Conservation (phyloP, 2,113 vertebrate species). For the Todiramphus chloris region DNA sequence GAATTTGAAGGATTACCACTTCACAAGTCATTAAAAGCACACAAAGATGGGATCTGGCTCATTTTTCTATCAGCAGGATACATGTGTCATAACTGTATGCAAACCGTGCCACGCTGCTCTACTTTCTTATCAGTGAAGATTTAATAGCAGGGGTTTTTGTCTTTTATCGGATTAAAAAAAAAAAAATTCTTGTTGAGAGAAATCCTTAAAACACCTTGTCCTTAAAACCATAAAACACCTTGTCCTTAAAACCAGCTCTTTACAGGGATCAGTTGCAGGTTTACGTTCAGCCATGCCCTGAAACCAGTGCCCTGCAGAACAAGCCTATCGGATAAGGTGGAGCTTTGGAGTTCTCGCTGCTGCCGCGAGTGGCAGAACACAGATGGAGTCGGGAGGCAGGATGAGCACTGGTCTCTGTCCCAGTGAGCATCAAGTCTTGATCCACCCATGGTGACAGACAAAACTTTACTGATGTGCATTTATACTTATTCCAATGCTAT, state of each 20-base stretch:
- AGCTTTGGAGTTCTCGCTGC: neutral
- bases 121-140: neutral
- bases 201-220: neutral
- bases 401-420: neutral
- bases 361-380: neutral
- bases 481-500: neutral
- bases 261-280: neutral
- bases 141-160: neutral
- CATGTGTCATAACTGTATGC: neutral
- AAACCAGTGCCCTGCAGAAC: neutral
- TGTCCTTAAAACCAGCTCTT: neutral
- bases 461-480: neutral
- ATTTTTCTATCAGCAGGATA: neutral
- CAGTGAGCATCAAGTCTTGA: neutral
- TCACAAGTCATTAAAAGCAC: neutral
- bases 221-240: neutral
- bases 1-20: neutral
- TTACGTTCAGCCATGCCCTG: neutral
- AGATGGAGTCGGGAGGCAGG: neutral
- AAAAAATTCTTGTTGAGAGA: neutral
- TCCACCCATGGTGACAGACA: neutral
- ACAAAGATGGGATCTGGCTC: neutral
- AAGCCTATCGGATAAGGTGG: neutral
- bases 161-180: neutral
- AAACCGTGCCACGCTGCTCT: neutral